Percentiles rank a stretch among this genome's conserved stretches.
Evolutionary conservation across 2,888 invertebrate genomes (phyloP).

Genomic region (Netelia melanura): DNA sequence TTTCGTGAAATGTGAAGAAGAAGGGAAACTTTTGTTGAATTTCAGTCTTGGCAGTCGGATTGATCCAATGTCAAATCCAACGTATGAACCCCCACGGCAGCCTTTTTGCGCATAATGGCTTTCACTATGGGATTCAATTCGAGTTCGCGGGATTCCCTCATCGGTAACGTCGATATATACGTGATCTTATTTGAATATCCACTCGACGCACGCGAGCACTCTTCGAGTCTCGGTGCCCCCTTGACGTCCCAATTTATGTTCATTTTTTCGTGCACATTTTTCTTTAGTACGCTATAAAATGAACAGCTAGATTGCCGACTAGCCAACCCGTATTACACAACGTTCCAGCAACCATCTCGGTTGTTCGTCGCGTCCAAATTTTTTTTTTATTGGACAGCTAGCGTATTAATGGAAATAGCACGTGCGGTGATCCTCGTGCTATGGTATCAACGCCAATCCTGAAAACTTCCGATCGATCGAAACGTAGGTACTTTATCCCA

Average conservation of each 20-base stretch:
- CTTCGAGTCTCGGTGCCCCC: not conserved
- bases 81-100: not conserved
- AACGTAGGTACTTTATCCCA: not conserved
- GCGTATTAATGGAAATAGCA: not conserved
- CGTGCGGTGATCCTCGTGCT: not conserved
- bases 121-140: not conserved
- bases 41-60: constrained; percentile 20
- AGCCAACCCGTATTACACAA: constrained; percentile 20
- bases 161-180: not conserved
- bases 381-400: constrained; percentile 2
- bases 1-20: constrained; percentile 1
- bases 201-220: constrained; percentile 39
- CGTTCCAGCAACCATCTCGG: constrained; percentile 1
- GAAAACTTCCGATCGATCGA: not conserved
- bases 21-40: constrained; percentile 5
- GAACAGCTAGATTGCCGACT: constrained; percentile 23
- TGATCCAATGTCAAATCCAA: constrained; percentile 41
- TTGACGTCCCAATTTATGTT: constrained; percentile 44
- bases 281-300: constrained; percentile 56
- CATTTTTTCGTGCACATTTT: constrained; percentile 39
- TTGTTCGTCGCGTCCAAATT: constrained; percentile 6
- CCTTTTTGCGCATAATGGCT: constrained; percentile 1
- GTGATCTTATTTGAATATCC: constrained; percentile 54
- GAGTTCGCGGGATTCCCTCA: constrained; percentile 32
- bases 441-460: not conserved